A percentile compares a stretch with the other conserved stretches of the same genome.
Evolutionary conservation across 2,797 vertebrate genomes (phyloP).

Genomic region (Sciurus vulgaris): DNA sequence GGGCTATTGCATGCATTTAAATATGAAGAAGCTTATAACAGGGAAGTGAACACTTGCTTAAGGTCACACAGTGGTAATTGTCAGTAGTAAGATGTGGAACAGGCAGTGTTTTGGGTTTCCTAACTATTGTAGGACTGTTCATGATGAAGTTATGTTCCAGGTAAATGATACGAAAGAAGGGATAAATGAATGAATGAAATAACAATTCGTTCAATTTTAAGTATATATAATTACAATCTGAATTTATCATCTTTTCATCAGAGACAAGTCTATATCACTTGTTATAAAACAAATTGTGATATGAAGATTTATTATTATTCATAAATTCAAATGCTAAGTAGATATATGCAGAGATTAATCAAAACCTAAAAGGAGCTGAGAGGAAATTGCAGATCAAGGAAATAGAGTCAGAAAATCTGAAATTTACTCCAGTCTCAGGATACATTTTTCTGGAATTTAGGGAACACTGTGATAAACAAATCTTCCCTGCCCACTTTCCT

Average conservation of each 20-base stretch:
- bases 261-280: background rate
- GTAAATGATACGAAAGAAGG: background rate
- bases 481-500: background rate
- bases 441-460: background rate
- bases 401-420: background rate
- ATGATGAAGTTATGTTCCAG: background rate
- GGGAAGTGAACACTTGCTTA: background rate
- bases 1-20: background rate
- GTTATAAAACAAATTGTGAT: background rate
- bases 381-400: background rate
- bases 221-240: background rate
- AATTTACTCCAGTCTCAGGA: background rate
- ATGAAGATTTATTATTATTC: background rate
- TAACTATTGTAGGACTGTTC: background rate
- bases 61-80: background rate
- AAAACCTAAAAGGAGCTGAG: background rate
- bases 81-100: background rate
- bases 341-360: background rate
- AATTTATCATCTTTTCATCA: background rate
- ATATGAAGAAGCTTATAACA: background rate
- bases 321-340: conserved; percentile 35
- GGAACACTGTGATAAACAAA: background rate
- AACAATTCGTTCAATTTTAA: background rate
- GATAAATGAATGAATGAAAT: background rate
- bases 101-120: background rate